Evolutionary conservation across 2,888 invertebrate genomes (phyloP).

Genomic region (Gymnocheta viridis): DNA sequence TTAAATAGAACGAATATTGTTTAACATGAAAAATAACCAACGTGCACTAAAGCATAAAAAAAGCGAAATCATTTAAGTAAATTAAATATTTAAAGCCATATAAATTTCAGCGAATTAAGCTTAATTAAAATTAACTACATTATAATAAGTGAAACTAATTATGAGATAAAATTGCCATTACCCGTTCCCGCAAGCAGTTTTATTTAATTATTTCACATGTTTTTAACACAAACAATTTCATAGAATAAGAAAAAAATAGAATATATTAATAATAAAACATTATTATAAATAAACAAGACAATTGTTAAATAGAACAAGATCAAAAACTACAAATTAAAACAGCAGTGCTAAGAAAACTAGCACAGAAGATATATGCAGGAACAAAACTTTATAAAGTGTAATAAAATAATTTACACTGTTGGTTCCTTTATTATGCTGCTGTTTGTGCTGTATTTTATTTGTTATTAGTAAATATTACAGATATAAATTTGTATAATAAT

Average conservation of each 20-base stretch:
- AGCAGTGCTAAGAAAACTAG: conserved; percentile 33
- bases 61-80: conserved; percentile 10
- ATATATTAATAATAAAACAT: too few species aligned
- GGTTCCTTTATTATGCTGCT: background rate
- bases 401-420: background rate
- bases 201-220: conserved; percentile 36
- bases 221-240: conserved; percentile 35
- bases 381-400: background rate
- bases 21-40: background rate
- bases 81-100: conserved; percentile 48
- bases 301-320: background rate
- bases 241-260: conserved; percentile 51
- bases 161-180: conserved; percentile 81
- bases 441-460: conserved; percentile 5
- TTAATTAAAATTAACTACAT: conserved; percentile 40
- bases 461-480: background rate
- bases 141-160: conserved; percentile 55
- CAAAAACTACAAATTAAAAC: background rate
- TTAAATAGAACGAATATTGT: background rate
- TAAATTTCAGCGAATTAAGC: conserved; percentile 41
- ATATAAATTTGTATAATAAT: conserved; percentile 2
- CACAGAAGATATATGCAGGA: background rate
- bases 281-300: too few species aligned
- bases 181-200: conserved; percentile 81
- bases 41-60: conserved; percentile 61